Evolutionary conservation across 2,888 invertebrate genomes (phyloP).

Genomic region (Tubiluchus corallicola): DNA sequence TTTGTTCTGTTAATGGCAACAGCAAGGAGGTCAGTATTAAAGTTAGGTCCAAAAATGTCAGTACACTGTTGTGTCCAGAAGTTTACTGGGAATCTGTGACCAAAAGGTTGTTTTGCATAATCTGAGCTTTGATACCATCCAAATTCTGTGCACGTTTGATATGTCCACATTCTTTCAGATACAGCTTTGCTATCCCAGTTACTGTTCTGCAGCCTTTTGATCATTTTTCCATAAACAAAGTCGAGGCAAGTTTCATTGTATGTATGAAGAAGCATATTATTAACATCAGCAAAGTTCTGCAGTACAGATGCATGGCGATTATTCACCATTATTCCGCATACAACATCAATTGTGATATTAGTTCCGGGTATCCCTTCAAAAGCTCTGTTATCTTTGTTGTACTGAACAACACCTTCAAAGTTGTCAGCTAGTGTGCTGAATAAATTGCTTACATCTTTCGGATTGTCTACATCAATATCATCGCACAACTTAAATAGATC

Average conservation of each 20-base stretch:
- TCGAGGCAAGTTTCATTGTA: slow-evolving; percentile 56
- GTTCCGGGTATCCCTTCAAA: slow-evolving; percentile 30
- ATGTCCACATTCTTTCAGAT: slow-evolving; percentile 66
- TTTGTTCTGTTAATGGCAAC: slow-evolving; percentile 51
- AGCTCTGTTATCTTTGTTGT: slow-evolving; percentile 74
- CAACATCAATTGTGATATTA: slow-evolving; percentile 56
- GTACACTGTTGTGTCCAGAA: not conserved
- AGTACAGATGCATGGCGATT: slow-evolving; percentile 36
- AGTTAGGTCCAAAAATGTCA: slow-evolving; percentile 23
- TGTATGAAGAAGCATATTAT: slow-evolving; percentile 38
- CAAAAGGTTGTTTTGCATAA: slow-evolving; percentile 44
- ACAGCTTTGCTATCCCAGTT: slow-evolving; percentile 46
- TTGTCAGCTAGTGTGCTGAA: slow-evolving; percentile 61
- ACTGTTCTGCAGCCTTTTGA: slow-evolving; percentile 37
- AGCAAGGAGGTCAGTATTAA: slow-evolving; percentile 40
- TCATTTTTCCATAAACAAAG: slow-evolving; percentile 45
- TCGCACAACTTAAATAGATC: slow-evolving; percentile 17
- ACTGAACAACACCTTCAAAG: slow-evolving; percentile 79
- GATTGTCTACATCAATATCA: slow-evolving; percentile 19
- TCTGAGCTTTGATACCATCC: slow-evolving; percentile 83
- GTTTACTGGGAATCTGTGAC: slow-evolving; percentile 49
- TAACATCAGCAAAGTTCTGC: slow-evolving; percentile 51
- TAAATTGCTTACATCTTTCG: slow-evolving; percentile 45
- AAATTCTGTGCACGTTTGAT: slow-evolving; percentile 89
- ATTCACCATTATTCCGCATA: slow-evolving; percentile 50